These are phyloP conservation scores for Psettodes erumei DNA, from an alignment of 2,113 vertebrate genomes.

Conservation along the genomic window DNA sequence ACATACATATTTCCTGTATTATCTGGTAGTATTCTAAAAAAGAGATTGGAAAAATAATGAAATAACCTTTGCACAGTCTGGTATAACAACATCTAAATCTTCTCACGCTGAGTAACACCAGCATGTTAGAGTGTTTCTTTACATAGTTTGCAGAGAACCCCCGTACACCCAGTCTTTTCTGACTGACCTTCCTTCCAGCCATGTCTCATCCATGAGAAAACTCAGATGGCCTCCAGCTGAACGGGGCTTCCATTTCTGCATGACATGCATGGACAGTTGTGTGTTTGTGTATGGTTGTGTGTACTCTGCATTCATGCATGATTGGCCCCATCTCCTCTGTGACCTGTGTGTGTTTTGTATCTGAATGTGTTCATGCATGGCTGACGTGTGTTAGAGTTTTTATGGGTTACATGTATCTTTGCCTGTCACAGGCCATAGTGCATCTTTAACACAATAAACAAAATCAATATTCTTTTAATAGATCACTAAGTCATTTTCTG, in stretches of 20 bases:
- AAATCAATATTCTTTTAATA: no score
- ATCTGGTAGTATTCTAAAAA: no score
- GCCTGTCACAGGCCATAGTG: no score
- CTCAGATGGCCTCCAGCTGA: slow-evolving; percentile 48
- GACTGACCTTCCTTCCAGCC: slow-evolving; percentile 20
- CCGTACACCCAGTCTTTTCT: slow-evolving; percentile 1
- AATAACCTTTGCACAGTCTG: no score
- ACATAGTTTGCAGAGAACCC: not conserved
- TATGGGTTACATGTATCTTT: slow-evolving; percentile 23
- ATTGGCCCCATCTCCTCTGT: slow-evolving; percentile 24
- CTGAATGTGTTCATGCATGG: slow-evolving; percentile 53
- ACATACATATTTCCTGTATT: no score
- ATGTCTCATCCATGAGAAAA: slow-evolving; percentile 43
- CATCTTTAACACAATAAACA: no score
- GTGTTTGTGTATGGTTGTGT: slow-evolving; percentile 21
- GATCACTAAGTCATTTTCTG: not conserved
- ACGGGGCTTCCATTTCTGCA: not conserved
- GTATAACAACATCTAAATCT: no score
- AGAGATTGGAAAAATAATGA: no score
- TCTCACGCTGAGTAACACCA: no score
- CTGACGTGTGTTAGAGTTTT: slow-evolving; percentile 34
- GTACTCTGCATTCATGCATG: slow-evolving; percentile 48
- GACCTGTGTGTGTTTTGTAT: slow-evolving; percentile 44
- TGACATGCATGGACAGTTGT: slow-evolving; percentile 25
- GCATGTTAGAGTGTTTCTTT: no score